phyloP scores from a whole-genome alignment of 64 coral and sea anemone species.

The Dendrophyllia cribrosa region DNA sequence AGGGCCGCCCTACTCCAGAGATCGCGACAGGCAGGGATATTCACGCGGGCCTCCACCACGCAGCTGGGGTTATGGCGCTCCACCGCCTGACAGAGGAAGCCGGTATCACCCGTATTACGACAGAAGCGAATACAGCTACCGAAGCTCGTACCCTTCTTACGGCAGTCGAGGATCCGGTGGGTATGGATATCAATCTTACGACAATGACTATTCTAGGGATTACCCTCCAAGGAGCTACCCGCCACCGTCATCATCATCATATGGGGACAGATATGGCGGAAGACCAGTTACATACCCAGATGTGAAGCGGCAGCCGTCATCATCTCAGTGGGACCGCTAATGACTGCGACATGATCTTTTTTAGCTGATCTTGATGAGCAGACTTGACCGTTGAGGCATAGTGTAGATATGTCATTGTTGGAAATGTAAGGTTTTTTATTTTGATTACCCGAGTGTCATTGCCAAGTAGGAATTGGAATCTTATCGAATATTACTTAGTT shows the following conservation, averaged over 20 bases:
- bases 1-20: conserved; percentile 5
- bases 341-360: neutral
- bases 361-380: neutral
- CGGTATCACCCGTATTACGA: conserved; percentile 46
- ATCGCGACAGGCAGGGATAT: conserved; percentile 5
- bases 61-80: neutral
- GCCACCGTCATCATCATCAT: neutral
- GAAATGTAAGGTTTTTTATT: neutral
- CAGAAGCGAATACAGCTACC: neutral
- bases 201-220: neutral
- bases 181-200: conserved; percentile 40
- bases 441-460: conserved; percentile 14
- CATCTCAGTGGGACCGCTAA: conserved; percentile 20
- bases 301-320: neutral
- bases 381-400: neutral
- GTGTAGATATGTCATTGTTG: neutral
- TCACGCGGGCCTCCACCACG: conserved; percentile 10
- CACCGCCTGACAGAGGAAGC: conserved; percentile 1
- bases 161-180: conserved; percentile 12
- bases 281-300: conserved; percentile 26
- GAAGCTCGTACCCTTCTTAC: neutral
- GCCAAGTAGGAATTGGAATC: neutral
- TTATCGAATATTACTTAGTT: neutral
- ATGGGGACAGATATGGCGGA: conserved; percentile 28
- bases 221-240: neutral